These are phyloP conservation scores for Tachysurus fulvidraco DNA, from an alignment of 2,113 vertebrate genomes.

Conservation along the genomic window DNA sequence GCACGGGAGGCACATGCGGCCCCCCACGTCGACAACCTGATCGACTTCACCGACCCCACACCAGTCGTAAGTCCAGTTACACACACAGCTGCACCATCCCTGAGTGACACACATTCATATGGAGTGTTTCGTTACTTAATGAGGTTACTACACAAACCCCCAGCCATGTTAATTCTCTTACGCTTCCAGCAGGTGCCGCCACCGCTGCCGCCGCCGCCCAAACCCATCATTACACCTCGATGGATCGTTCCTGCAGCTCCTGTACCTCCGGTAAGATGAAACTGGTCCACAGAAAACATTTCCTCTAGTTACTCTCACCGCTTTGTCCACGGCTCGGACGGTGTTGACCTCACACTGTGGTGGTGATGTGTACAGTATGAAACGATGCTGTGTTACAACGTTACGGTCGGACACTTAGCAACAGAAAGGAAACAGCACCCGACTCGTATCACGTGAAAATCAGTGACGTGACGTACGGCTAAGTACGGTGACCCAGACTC, in stretches of 20 bases:
- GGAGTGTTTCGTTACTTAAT: background rate
- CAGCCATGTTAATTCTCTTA: constrained; percentile 54
- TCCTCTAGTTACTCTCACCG: too few species aligned
- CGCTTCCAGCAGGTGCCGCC: constrained; percentile 65
- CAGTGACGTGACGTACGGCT: too few species aligned
- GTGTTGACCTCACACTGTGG: too few species aligned
- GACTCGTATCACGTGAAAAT: too few species aligned
- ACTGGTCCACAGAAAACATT: background rate
- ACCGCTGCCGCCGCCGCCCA: constrained; percentile 71
- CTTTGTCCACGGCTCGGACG: too few species aligned
- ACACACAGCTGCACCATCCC: background rate
- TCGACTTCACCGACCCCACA: constrained; percentile 85
- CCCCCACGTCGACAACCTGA: constrained; percentile 84
- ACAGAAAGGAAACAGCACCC: too few species aligned
- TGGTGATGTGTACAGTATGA: too few species aligned
- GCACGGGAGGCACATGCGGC: constrained; percentile 75
- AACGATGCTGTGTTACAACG: too few species aligned
- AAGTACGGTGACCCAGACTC: too few species aligned
- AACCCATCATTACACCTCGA: constrained; percentile 80
- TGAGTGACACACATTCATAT: background rate
- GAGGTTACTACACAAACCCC: background rate
- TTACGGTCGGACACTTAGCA: too few species aligned
- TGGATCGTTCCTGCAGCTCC: constrained; percentile 88
- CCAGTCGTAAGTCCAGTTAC: constrained; percentile 73
- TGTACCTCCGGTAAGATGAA: constrained; percentile 73